A percentile compares a stretch with the other conserved stretches of the same genome.
Evolutionary conservation across 2,113 vertebrate genomes (phyloP).

Genomic region (Xenotilapia longispinis): DNA sequence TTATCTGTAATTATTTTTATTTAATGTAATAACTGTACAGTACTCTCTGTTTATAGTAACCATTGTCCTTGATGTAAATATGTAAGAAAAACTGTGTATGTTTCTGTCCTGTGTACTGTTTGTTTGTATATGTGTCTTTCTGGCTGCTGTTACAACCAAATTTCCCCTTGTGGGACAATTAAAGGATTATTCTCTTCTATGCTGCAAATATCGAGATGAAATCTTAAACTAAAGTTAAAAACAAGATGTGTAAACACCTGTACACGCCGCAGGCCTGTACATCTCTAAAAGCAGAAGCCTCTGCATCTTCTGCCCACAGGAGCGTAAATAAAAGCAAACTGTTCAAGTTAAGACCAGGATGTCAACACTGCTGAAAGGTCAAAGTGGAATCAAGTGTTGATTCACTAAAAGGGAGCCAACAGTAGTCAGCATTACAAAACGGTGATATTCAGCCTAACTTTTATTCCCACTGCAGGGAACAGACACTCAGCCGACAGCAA

Average conservation of each 20-base stretch:
- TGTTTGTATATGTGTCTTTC: no score
- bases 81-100: no score
- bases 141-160: no score
- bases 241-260: neutral
- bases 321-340: neutral
- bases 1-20: no score
- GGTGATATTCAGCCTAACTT: neutral
- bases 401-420: neutral
- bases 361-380: neutral
- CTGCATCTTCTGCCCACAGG: neutral
- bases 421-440: neutral
- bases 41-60: no score
- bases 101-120: no score
- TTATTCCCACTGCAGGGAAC: neutral
- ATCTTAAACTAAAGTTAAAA: neutral
- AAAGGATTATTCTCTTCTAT: no score
- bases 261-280: accelerated
- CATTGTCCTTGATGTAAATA: no score
- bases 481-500: neutral
- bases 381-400: neutral
- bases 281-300: accelerated
- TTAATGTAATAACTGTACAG: no score
- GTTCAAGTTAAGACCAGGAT: neutral
- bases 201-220: neutral
- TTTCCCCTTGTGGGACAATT: no score